Base-by-base conservation (phyloP, 2,113 vertebrate species). In the Spea bombifrons region DNA sequence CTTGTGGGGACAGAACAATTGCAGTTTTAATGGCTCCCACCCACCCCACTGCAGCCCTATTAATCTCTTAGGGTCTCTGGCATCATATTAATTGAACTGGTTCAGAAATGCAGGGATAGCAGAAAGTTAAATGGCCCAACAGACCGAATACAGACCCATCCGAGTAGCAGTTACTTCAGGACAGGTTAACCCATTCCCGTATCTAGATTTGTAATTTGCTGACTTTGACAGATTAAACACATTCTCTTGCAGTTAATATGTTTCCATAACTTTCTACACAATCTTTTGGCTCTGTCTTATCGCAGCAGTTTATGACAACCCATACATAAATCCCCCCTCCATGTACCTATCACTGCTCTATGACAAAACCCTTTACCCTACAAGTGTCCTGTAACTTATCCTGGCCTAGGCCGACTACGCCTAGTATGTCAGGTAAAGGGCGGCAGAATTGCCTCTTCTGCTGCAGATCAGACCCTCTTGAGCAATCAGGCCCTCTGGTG, bases 51-150 rank as follows among this genome's bases (percentile, higher is more conserved):
- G 13, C 61, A 9, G 61, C 61, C 61, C 61, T 16, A 64, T 64
- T 64, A 17, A 64, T 64, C 61, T 64, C 13, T 64, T 64, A 16
- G 61, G 61, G 17, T 64, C 16, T 15, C n/a, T 64, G 61, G n/a
- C 61, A 64, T 64, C 8, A 64, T 64, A 64, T 64, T 64, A 64
- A 64, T 64, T 64, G 17, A 64, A 64, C 55, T 59, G 10, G 55
- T 4, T 13, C 10, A 8, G 10, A 59, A 59, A 12, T 59, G 55
- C 55, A 59, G 55, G 55, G 55, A 13, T 59, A 12, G 55, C 55
- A 59, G 55, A 13, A 59, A 59, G 55, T 59, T 13, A 13, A 59
- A 59, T 59, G 55, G 10, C 55, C 55, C 8, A 3, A 59, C 15
- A 59, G 55, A 59, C 15, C 1, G 4, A 59, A 10, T 59, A 13